Evolutionary conservation across 1,140 invertebrate genomes (phyloP).

Genomic region (Bombus consobrinus): DNA sequence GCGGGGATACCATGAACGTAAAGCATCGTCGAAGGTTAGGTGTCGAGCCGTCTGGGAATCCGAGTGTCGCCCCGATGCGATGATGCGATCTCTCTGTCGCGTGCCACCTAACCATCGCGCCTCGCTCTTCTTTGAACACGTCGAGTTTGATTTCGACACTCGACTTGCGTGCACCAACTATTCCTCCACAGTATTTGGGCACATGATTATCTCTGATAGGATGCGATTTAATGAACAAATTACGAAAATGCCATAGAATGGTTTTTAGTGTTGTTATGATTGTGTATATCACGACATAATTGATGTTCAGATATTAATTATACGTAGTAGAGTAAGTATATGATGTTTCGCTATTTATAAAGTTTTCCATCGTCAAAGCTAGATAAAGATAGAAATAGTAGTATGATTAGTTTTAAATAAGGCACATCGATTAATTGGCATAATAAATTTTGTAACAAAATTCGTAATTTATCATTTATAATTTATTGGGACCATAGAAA

Average conservation of each 20-base stretch:
- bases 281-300: too few relatives aligned
- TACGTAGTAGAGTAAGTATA: too few relatives aligned
- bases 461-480: neutral
- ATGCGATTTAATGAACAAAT: neutral
- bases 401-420: neutral
- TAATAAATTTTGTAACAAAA: too few relatives aligned
- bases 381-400: too few relatives aligned
- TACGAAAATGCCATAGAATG: neutral
- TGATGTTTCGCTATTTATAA: too few relatives aligned
- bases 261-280: too few relatives aligned
- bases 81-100: slow-evolving; percentile 21
- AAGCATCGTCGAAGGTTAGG: slow-evolving; percentile 70
- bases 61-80: slow-evolving; percentile 27
- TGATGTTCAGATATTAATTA: too few relatives aligned
- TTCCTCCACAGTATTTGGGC: neutral
- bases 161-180: neutral
- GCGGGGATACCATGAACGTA: slow-evolving; percentile 38
- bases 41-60: slow-evolving; percentile 76
- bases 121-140: too few relatives aligned
- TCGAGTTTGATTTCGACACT: neutral
- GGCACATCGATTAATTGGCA: neutral
- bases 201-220: too few relatives aligned
- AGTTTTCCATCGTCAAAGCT: too few relatives aligned
- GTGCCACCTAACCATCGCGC: slow-evolving; percentile 3
- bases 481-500: neutral